Base-by-base conservation (phyloP, 2,797 vertebrate species). In the Eulemur mongoz region DNA sequence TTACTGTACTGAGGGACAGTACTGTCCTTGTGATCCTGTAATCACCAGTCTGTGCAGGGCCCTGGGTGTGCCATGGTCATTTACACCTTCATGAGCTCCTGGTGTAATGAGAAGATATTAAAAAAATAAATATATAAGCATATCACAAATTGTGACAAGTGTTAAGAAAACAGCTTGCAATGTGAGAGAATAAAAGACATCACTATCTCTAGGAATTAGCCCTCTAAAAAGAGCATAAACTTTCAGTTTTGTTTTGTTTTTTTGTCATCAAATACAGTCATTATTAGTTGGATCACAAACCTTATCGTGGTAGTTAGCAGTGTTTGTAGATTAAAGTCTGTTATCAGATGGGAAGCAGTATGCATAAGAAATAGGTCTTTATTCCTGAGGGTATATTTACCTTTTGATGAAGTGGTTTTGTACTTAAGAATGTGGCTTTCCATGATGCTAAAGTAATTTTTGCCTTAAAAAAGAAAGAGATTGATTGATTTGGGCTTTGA, bases 331-430 rank as follows among this genome's bases (percentile, higher is more conserved):
- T 75, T 89, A 75, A 95, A 76, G 40, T 73, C 69, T 70, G 7
- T 94, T 83, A 79, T 86, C 79, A 93, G 85, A 27, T 1, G 43
- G n/a, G 48, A 67, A 91, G 40, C 40, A 61, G 13, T 61, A 23
- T 23, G 10, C 30, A 32, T 23, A 67, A 70, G 45, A 89, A 94
- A 93, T 25, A 80, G 20, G 5, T 82, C 54, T 81, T 94, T 92
- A 57, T 89, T 89, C 94, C 65, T 54, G 57, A 90, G 52, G 65
- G 45, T 59, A 76, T 76, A 69, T 94, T 79, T 92, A 35, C 35
- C 67, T 94, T 86, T 40, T 67, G 79, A 78, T 87, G 81, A 94
- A 80, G 78, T 35, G n/a, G 6, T 61, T 97, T 88, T 91, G 30
- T 86, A 38, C 45, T 92, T 40, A 89, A 85, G 80, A 57, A n/a